phyloP scores from a whole-genome alignment of 2,888 invertebrate genomes.

The Hipparchia semele region DNA sequence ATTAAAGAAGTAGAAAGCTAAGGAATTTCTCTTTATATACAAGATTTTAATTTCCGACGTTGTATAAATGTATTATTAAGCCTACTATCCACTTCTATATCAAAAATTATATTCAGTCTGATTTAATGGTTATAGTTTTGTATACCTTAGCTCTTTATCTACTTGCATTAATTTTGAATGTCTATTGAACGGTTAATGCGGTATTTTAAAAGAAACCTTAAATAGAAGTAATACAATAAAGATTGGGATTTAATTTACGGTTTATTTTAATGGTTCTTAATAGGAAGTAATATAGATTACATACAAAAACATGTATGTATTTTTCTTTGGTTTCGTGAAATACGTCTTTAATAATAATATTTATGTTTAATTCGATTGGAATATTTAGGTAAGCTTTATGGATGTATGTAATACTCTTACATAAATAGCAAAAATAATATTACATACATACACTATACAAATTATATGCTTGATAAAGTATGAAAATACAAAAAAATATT shows the following conservation, averaged over 20 bases:
- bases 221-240: slow-evolving; percentile 39
- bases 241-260: slow-evolving; percentile 48
- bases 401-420: too few relatives aligned
- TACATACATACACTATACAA: too few relatives aligned
- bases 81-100: background rate
- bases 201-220: slow-evolving; percentile 40
- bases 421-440: too few relatives aligned
- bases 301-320: background rate
- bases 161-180: slow-evolving; percentile 33
- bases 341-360: too few relatives aligned
- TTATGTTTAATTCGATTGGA: too few relatives aligned
- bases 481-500: background rate
- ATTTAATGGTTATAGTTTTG: background rate
- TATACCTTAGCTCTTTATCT: background rate
- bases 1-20: background rate
- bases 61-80: too few relatives aligned
- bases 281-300: slow-evolving; percentile 19
- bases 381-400: too few relatives aligned
- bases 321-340: background rate
- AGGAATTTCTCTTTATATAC: too few relatives aligned
- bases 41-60: too few relatives aligned
- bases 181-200: slow-evolving; percentile 34
- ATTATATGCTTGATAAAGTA: background rate
- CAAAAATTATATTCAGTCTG: background rate
- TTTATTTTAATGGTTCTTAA: slow-evolving; percentile 41